Evolutionary conservation across 2,888 invertebrate species (phyloP).

Genomic region (Cylloceria caligata): DNA sequence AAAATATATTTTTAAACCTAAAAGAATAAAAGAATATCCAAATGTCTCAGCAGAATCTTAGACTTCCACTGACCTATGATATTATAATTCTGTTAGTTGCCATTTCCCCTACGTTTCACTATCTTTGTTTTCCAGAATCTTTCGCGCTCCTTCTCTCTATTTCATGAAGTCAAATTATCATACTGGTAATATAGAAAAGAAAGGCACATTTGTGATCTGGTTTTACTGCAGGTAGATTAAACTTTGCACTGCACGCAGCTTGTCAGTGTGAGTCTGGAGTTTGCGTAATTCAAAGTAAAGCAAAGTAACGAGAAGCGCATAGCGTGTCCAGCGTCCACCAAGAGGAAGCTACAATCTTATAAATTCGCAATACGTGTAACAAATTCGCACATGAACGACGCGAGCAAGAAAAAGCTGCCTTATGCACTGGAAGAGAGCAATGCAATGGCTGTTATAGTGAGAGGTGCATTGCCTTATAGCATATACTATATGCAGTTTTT

Average conservation of each 20-base stretch:
- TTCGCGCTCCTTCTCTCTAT: conserved; percentile 40
- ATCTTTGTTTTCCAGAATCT: conserved; percentile 37
- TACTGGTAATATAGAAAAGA: conserved; percentile 29
- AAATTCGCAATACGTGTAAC: conserved; percentile 9
- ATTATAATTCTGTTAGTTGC: conserved; percentile 53
- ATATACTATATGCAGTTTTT: conserved; percentile 8
- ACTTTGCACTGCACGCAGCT: neutral
- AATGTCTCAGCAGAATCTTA: no score
- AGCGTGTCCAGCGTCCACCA: conserved; percentile 60
- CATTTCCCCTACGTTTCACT: neutral
- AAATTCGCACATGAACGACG: conserved; percentile 17
- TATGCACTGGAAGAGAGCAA: conserved; percentile 8
- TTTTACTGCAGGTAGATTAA: conserved; percentile 40
- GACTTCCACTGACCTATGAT: conserved; percentile 56
- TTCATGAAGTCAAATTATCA: conserved; percentile 1
- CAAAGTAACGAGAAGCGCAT: conserved; percentile 39
- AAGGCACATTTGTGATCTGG: conserved; percentile 38
- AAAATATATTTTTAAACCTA: no score
- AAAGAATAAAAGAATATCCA: no score
- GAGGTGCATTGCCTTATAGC: conserved; percentile 31
- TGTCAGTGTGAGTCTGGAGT: conserved; percentile 3
- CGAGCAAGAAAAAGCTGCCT: neutral
- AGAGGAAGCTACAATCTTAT: conserved; percentile 15
- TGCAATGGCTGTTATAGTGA: conserved; percentile 1
- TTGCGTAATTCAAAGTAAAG: conserved; percentile 61